Evolutionary conservation across 2,888 invertebrate genomes (phyloP).

Genomic region (Xanthia icteritia): DNA sequence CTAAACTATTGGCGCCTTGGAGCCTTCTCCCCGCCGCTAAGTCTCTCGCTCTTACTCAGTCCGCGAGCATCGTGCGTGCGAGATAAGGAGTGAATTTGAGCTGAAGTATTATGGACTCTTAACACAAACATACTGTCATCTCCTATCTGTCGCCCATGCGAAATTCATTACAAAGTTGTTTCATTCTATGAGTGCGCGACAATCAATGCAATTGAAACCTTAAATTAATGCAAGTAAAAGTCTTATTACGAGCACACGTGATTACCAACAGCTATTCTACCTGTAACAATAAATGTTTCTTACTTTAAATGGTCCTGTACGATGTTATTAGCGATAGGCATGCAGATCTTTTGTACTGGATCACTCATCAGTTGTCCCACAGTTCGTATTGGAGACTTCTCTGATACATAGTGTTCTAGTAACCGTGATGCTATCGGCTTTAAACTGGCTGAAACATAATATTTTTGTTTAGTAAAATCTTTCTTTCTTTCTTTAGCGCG

Average conservation of each 20-base stretch:
- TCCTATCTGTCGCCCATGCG: not conserved
- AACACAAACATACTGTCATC: too few relatives aligned
- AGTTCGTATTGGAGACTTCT: constrained; percentile 85
- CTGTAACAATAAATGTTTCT: constrained; percentile 61
- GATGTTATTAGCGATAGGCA: constrained; percentile 84
- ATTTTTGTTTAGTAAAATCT: not conserved
- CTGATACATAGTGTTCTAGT: constrained; percentile 84
- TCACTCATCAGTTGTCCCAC: constrained; percentile 86
- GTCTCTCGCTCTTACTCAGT: too few relatives aligned
- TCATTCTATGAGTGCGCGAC: not conserved
- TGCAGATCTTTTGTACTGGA: constrained; percentile 80
- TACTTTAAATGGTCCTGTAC: constrained; percentile 88
- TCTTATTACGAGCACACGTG: not conserved
- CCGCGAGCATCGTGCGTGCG: too few relatives aligned
- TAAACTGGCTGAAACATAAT: constrained; percentile 78
- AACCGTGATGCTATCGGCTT: constrained; percentile 84
- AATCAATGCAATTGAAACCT: not conserved
- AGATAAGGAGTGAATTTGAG: too few relatives aligned
- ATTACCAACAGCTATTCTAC: not conserved
- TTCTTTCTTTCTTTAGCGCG: too few relatives aligned
- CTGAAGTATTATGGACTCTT: too few relatives aligned
- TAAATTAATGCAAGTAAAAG: not conserved
- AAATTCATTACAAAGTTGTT: not conserved
- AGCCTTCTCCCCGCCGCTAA: too few relatives aligned
- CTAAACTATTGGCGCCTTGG: too few relatives aligned